These are phyloP conservation scores for Fregata magnificens DNA, from an alignment of 2,113 vertebrate species.

Conservation along the genomic window DNA sequence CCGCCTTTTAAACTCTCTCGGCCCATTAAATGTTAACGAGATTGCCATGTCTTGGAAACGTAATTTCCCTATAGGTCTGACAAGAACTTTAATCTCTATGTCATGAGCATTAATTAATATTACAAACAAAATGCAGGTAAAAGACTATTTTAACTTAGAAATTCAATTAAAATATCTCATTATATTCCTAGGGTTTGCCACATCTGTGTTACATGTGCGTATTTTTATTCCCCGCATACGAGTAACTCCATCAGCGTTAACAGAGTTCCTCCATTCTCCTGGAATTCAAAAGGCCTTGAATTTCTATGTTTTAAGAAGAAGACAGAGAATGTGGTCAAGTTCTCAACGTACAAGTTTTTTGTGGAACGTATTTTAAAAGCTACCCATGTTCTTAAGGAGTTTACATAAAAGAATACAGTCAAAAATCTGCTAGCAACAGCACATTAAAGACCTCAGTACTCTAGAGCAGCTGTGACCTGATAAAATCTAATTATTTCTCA, in stretches of 20 bases:
- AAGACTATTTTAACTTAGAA: neutral
- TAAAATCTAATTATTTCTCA: slow-evolving; percentile 77
- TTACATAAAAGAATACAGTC: slow-evolving; percentile 42
- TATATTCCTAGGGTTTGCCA: neutral
- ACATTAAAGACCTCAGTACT: slow-evolving; percentile 53
- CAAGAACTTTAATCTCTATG: slow-evolving; percentile 9
- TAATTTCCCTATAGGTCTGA: slow-evolving; percentile 25
- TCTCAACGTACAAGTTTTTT: neutral
- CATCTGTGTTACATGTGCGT: neutral
- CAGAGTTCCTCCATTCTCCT: neutral
- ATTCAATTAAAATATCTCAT: slow-evolving; percentile 23
- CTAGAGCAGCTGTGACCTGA: slow-evolving; percentile 63
- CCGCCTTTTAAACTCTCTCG: neutral
- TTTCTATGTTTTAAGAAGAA: neutral
- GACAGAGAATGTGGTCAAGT: neutral
- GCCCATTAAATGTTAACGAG: neutral
- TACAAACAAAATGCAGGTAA: slow-evolving; percentile 38
- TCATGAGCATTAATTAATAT: neutral
- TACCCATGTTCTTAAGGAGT: neutral
- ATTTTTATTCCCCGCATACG: neutral
- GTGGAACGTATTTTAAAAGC: neutral
- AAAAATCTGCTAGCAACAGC: slow-evolving; percentile 56
- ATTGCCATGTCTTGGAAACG: neutral
- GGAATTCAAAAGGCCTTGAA: neutral
- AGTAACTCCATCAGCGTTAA: neutral